These are phyloP conservation scores for Synchiropus splendidus DNA, from an alignment of 2,113 vertebrate genomes.

Conservation along the genomic window DNA sequence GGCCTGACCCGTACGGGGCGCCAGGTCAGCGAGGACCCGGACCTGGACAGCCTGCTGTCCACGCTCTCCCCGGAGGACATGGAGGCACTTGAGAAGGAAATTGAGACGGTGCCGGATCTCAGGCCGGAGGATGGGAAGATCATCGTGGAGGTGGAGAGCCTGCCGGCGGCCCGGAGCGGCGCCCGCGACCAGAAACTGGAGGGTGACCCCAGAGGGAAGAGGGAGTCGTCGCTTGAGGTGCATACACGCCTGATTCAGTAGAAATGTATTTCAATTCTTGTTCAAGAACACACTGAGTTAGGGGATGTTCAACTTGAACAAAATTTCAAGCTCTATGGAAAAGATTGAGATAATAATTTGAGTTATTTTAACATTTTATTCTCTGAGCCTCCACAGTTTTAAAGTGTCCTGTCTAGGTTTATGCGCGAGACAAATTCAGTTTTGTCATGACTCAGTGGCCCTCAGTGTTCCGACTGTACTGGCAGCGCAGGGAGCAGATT, in stretches of 20 bases:
- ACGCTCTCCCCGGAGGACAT: slow-evolving; percentile 70
- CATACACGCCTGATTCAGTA: too few species aligned
- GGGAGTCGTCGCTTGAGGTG: slow-evolving; percentile 75
- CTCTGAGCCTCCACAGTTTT: too few species aligned
- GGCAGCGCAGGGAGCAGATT: slow-evolving; percentile 1
- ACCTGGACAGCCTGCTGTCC: slow-evolving; percentile 72
- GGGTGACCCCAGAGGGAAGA: slow-evolving; percentile 66
- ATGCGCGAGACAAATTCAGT: too few species aligned
- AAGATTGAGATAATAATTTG: too few species aligned
- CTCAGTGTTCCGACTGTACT: too few species aligned
- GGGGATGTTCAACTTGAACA: too few species aligned
- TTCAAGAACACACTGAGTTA: too few species aligned
- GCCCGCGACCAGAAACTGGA: slow-evolving; percentile 34
- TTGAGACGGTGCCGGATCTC: slow-evolving; percentile 75
- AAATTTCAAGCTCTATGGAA: too few species aligned
- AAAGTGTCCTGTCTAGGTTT: neutral
- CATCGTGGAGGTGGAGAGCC: slow-evolving; percentile 58
- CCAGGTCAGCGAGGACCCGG: slow-evolving; percentile 73
- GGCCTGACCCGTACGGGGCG: slow-evolving; percentile 64
- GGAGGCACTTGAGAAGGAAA: slow-evolving; percentile 67
- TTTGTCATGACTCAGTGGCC: too few species aligned
- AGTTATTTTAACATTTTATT: too few species aligned
- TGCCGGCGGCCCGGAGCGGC: neutral
- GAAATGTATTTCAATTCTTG: too few species aligned
- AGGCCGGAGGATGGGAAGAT: slow-evolving; percentile 66